phyloP scores from a whole-genome alignment of 2,888 invertebrate species.

The Stenodema calcarata region DNA sequence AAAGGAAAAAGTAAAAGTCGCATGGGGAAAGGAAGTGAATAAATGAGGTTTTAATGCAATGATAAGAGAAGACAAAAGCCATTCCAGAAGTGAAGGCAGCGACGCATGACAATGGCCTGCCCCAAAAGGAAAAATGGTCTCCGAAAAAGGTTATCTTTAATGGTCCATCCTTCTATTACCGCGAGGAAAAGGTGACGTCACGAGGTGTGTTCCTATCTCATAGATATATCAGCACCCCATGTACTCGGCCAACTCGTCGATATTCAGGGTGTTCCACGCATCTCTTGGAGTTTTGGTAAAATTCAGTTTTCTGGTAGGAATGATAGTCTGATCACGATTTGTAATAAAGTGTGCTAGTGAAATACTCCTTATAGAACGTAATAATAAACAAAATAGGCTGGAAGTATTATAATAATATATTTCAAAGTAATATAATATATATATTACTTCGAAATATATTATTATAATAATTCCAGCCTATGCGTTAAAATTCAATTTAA shows the following conservation, averaged over 20 bases:
- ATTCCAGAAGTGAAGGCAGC: neutral
- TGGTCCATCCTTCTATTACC: neutral
- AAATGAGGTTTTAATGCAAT: neutral
- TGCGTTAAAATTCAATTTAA: too few species aligned
- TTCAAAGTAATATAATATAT: too few species aligned
- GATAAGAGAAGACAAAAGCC: neutral
- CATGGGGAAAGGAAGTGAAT: neutral
- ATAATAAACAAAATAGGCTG: too few species aligned
- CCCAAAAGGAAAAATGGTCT: neutral
- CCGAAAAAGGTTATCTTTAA: neutral
- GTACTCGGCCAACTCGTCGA: neutral
- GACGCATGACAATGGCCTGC: neutral
- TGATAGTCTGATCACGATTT: too few species aligned
- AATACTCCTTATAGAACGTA: too few species aligned
- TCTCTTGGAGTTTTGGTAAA: too few species aligned
- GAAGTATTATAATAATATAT: too few species aligned
- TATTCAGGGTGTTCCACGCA: too few species aligned
- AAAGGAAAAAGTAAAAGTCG: neutral
- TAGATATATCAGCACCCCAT: neutral
- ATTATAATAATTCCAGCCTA: too few species aligned
- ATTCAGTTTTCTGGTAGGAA: too few species aligned
- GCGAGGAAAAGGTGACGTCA: conserved; percentile 4
- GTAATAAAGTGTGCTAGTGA: too few species aligned
- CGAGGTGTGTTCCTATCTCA: neutral
- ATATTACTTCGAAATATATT: too few species aligned